These are phyloP conservation scores for Steinernema khuongi DNA, from an alignment of 1,140 invertebrate species.

Conservation along the genomic window DNA sequence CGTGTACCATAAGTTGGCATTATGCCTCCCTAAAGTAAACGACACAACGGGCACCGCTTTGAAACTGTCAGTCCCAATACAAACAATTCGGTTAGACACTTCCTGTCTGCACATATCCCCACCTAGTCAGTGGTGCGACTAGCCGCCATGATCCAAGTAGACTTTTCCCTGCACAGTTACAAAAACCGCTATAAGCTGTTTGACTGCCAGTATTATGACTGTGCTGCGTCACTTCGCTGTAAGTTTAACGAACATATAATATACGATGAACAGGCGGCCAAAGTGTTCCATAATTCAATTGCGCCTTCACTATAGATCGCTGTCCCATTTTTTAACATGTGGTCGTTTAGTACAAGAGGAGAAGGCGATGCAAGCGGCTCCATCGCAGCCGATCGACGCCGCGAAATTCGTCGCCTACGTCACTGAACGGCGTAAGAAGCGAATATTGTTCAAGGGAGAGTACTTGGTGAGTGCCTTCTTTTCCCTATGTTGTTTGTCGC, in stretches of 20 bases:
- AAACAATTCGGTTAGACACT: too few species aligned
- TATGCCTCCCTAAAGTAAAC: too few species aligned
- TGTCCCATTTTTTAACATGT: background rate
- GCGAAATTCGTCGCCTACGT: slow-evolving; percentile 58
- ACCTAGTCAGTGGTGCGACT: background rate
- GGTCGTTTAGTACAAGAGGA: slow-evolving; percentile 58
- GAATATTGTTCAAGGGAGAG: slow-evolving; percentile 59
- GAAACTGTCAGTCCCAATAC: too few species aligned
- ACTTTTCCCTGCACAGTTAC: slow-evolving; percentile 14
- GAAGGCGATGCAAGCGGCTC: slow-evolving; percentile 56
- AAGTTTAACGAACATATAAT: slow-evolving; percentile 8
- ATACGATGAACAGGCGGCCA: slow-evolving; percentile 13
- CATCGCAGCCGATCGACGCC: slow-evolving; percentile 55
- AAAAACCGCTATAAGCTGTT: slow-evolving; percentile 18
- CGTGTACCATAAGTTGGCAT: too few species aligned
- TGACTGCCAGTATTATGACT: slow-evolving; percentile 20
- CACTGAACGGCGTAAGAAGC: slow-evolving; percentile 52
- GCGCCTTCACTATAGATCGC: background rate
- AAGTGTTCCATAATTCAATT: slow-evolving; percentile 18
- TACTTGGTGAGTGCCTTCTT: slow-evolving; percentile 48
- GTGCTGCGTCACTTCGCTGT: background rate
- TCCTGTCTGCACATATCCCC: background rate
- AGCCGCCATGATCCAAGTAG: slow-evolving; percentile 13
- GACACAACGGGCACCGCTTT: too few species aligned
- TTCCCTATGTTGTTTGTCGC: background rate